Evolutionary conservation across 2,113 vertebrate species (phyloP).

Genomic region (Calidris pugnax): DNA sequence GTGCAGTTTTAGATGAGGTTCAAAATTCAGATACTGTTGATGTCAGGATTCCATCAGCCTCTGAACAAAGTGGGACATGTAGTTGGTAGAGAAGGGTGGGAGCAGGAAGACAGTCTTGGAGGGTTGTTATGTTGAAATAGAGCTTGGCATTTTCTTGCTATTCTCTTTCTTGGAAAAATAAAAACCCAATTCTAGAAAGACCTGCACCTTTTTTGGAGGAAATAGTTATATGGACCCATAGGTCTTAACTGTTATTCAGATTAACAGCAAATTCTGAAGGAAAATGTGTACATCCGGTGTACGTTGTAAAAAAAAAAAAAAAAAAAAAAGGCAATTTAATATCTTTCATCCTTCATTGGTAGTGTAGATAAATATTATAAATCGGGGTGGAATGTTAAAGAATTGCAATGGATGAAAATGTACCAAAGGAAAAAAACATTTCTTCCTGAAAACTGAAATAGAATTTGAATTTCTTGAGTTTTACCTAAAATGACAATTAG

Average conservation of each 20-base stretch:
- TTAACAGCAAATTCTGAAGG: background rate
- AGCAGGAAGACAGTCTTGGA: background rate
- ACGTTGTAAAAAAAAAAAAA: background rate
- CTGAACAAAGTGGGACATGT: fast-evolving
- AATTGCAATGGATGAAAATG: background rate
- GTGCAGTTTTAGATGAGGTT: background rate
- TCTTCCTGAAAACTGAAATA: constrained; percentile 54
- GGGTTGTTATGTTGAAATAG: background rate
- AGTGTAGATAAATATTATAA: background rate
- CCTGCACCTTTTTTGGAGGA: background rate
- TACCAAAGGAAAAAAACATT: constrained; percentile 42
- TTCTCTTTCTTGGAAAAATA: background rate
- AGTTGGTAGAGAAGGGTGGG: background rate
- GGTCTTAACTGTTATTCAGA: background rate
- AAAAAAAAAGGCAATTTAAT: constrained; percentile 10
- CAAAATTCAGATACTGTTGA: background rate
- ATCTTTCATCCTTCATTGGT: background rate
- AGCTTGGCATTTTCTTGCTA: background rate
- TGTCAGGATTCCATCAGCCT: background rate
- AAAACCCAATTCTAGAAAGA: background rate
- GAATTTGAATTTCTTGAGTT: constrained; percentile 64
- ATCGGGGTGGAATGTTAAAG: background rate
- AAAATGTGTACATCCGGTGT: background rate
- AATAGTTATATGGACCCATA: background rate
- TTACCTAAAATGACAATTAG: constrained; percentile 67